Evolutionary conservation across 2,888 invertebrate genomes (phyloP).

Genomic region (Micropterix aruncella): DNA sequence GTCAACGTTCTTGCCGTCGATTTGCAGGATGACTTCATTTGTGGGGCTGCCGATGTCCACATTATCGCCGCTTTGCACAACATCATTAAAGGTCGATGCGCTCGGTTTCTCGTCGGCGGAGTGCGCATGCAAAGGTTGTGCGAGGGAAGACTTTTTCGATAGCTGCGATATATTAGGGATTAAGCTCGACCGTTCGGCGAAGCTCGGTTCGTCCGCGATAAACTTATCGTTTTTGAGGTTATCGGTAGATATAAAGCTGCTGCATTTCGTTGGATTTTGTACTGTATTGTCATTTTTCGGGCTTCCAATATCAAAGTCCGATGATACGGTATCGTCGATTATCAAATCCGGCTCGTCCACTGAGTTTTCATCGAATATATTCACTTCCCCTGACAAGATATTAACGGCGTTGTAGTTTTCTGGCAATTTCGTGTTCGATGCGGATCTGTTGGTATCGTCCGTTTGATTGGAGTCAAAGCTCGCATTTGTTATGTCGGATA

Average conservation of each 20-base stretch:
- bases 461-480: neutral
- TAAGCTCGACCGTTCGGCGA: neutral
- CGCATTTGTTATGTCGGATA: neutral
- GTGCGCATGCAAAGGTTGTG: neutral
- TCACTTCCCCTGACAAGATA: conserved; percentile 33
- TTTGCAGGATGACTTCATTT: conserved; percentile 25
- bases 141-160: neutral
- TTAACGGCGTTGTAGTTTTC: conserved; percentile 24
- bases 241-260: conserved; percentile 1
- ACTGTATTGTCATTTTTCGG: no score
- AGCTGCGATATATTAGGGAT: neutral
- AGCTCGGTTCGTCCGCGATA: neutral
- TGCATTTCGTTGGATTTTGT: conserved; percentile 4
- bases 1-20: conserved; percentile 34
- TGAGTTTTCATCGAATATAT: conserved; percentile 38
- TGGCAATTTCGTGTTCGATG: neutral
- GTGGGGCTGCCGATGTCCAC: conserved; percentile 15
- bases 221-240: neutral
- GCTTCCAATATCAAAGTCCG: neutral
- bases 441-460: neutral
- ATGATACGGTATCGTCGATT: conserved; percentile 24
- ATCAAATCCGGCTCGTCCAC: conserved; percentile 35
- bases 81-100: neutral
- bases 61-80: neutral
- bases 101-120: neutral